phyloP scores from a whole-genome alignment of 2,113 vertebrate genomes.

The Triplophysa siluroides region DNA sequence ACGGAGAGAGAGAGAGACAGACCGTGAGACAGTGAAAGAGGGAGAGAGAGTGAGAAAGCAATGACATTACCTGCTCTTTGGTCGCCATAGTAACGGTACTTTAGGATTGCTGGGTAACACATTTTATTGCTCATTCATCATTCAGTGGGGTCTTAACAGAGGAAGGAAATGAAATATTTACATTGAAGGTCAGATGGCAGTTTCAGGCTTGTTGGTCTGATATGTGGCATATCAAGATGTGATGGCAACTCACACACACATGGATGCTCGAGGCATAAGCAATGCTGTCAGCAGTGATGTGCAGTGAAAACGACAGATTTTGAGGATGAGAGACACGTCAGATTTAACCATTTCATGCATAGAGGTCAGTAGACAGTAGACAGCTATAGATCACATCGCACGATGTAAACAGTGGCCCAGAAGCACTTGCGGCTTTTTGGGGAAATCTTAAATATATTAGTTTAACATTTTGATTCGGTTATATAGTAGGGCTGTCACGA shows the following conservation, averaged over 20 bases:
- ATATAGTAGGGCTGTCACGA: too few species aligned
- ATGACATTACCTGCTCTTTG: constrained; percentile 30
- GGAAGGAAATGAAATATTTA: constrained; percentile 37
- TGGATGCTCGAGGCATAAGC: neutral
- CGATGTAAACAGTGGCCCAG: too few species aligned
- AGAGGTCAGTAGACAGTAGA: too few species aligned
- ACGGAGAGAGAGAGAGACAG: neutral
- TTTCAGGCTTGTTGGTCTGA: constrained; percentile 7
- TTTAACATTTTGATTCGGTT: too few species aligned
- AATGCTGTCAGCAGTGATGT: neutral
- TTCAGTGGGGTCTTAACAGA: constrained; percentile 18
- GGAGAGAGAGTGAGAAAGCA: neutral
- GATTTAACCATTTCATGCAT: neutral
- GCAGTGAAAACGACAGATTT: neutral
- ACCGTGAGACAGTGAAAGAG: neutral
- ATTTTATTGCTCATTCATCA: constrained; percentile 40
- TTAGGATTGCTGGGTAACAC: constrained; percentile 19
- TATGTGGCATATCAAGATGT: neutral
- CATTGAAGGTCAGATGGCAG: constrained; percentile 27
- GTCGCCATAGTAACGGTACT: constrained; percentile 31
- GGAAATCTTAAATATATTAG: too few species aligned
- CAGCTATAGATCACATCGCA: too few species aligned
- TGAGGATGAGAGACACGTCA: neutral
- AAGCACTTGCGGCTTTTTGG: too few species aligned
- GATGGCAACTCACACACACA: neutral